These are phyloP conservation scores for Drosophila rhopaloa DNA, from an alignment of 1,140 invertebrate species.

Conservation along the genomic window DNA sequence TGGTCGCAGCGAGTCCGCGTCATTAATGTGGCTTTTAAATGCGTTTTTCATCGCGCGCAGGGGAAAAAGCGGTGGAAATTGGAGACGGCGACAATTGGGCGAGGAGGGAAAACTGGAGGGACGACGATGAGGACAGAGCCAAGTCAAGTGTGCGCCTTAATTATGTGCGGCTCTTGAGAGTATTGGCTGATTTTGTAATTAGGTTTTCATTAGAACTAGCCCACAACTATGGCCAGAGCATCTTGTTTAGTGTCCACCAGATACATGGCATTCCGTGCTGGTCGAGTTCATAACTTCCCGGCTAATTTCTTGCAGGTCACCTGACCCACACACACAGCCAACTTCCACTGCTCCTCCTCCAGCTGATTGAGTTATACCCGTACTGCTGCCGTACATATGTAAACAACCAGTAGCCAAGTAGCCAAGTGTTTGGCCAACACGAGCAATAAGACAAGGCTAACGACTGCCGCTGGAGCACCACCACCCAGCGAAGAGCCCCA, in stretches of 20 bases:
- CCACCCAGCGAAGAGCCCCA: constrained; percentile 53
- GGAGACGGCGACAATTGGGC: constrained; percentile 36
- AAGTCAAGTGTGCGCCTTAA: constrained; percentile 77
- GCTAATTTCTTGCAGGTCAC: constrained; percentile 65
- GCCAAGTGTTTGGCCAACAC: constrained; percentile 60
- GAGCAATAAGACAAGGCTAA: constrained; percentile 41
- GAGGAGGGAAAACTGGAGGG: neutral
- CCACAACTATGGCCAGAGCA: constrained; percentile 60
- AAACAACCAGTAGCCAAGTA: constrained; percentile 83
- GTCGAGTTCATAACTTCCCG: constrained; percentile 41
- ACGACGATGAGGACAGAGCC: constrained; percentile 12
- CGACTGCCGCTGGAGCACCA: constrained; percentile 22
- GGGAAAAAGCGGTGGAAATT: constrained; percentile 17
- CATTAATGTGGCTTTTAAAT: constrained; percentile 83
- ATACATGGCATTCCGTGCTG: constrained; percentile 28
- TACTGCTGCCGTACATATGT: constrained; percentile 55
- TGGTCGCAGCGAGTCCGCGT: constrained; percentile 61
- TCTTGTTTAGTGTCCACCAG: constrained; percentile 8
- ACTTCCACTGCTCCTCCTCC: constrained; percentile 1
- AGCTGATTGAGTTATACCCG: constrained; percentile 74
- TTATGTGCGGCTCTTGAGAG: constrained; percentile 80
- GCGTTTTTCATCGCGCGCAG: constrained; percentile 64
- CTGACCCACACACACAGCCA: constrained; percentile 34
- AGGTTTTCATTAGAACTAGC: constrained; percentile 81
- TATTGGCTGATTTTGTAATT: constrained; percentile 82